A percentile compares a stretch with the other conserved stretches of the same genome.
Evolutionary conservation across 2,113 vertebrate species (phyloP).

Genomic region (Coturnix japonica): DNA sequence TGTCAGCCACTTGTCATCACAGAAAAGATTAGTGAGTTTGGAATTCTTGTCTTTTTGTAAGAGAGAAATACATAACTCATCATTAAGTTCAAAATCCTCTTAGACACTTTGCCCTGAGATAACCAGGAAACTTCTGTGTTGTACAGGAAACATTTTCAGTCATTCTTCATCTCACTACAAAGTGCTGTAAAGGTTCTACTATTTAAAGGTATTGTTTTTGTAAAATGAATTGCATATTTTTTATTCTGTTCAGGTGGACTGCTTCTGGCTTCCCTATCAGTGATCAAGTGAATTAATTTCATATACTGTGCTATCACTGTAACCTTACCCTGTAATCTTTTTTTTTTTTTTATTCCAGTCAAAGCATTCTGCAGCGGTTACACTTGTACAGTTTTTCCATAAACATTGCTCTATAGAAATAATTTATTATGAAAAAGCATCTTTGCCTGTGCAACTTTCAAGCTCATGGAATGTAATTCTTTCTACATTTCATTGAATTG

Average conservation of each 20-base stretch:
- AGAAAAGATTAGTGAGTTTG: constrained; percentile 18
- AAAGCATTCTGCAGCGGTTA: background rate
- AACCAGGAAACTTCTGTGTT: background rate
- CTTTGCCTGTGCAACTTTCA: background rate
- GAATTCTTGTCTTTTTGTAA: background rate
- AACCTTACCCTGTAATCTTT: background rate
- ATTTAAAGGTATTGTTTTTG: background rate
- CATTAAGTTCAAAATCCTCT: background rate
- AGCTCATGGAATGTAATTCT: background rate
- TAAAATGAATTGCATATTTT: background rate
- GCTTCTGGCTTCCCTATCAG: background rate
- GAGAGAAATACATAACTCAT: background rate
- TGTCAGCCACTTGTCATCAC: background rate
- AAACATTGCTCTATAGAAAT: background rate
- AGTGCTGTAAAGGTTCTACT: background rate
- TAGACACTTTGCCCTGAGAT: background rate
- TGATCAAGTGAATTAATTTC: background rate
- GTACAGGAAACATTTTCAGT: background rate
- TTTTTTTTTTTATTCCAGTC: background rate
- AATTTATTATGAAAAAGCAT: background rate
- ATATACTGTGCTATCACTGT: background rate
- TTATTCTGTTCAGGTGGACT: background rate
- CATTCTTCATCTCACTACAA: background rate
- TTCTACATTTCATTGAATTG: background rate
- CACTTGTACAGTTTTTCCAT: background rate